Conservation (phyloP, 2,797 vertebrate genomes). For the Parauchenoglanis ngamensis region DNA sequence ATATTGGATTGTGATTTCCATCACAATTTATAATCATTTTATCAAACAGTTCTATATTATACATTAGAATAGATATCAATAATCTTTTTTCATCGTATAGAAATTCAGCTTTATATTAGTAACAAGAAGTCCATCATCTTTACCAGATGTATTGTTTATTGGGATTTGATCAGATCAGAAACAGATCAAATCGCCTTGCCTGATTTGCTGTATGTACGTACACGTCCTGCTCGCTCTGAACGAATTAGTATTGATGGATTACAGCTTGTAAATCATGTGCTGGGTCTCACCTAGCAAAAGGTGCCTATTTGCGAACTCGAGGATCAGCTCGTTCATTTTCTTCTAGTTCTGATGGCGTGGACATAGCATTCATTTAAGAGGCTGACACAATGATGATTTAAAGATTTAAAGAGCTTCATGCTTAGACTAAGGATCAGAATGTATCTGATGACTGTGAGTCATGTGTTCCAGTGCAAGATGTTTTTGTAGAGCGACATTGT, state of each 20-base stretch:
- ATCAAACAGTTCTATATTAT: neutral
- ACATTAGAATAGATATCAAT: neutral
- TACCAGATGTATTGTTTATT: neutral
- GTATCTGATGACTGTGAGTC: neutral
- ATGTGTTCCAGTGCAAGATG: neutral
- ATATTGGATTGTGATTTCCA: neutral
- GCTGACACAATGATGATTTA: neutral
- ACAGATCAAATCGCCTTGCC: neutral
- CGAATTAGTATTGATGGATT: neutral
- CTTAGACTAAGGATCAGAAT: neutral
- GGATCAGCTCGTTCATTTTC: neutral
- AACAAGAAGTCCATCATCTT: too few species aligned
- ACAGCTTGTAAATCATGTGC: neutral
- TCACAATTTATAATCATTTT: neutral
- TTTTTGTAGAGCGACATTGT: constrained; percentile 5
- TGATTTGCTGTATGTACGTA: neutral
- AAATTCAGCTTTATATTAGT: neutral
- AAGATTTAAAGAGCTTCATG: neutral
- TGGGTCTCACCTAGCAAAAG: neutral
- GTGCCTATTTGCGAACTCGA: neutral
- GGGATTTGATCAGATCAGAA: neutral
- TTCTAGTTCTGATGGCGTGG: neutral
- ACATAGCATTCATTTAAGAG: neutral
- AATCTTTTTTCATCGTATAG: neutral
- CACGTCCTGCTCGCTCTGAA: neutral